Evolutionary conservation across 2,888 invertebrate genomes (phyloP).

Genomic region (Lathronympha strigana): DNA sequence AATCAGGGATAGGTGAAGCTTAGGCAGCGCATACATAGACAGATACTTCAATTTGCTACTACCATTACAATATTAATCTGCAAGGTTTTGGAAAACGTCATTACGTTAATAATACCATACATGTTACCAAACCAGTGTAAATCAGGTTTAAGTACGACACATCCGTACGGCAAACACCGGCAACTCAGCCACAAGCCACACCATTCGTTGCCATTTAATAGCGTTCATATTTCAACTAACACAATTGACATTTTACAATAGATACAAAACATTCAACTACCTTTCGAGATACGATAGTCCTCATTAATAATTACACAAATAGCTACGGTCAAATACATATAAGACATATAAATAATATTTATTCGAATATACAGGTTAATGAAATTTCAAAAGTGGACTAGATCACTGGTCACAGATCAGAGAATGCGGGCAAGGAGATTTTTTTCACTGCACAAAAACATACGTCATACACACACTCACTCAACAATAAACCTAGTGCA

Average conservation of each 20-base stretch:
- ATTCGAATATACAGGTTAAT: constrained; percentile 58
- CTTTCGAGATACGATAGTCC: constrained; percentile 51
- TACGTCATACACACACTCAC: constrained; percentile 49
- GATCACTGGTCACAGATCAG: constrained; percentile 78
- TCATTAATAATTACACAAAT: constrained; percentile 61
- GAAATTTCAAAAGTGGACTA: constrained; percentile 70
- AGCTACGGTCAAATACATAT: constrained; percentile 54
- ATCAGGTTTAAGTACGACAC: constrained; percentile 33
- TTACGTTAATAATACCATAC: constrained; percentile 16
- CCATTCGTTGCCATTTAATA: constrained; percentile 31
- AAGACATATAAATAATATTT: constrained; percentile 47
- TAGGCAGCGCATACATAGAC: constrained; percentile 9
- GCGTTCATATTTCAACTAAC: constrained; percentile 17
- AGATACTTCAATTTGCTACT: constrained; percentile 22
- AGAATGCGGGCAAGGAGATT: constrained; percentile 73
- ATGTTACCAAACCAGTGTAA: constrained; percentile 32
- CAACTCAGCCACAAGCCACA: constrained; percentile 11
- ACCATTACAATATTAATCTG: constrained; percentile 13
- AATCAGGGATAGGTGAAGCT: constrained; percentile 1
- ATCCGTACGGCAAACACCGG: background rate
- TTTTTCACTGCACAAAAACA: constrained; percentile 46
- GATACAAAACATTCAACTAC: constrained; percentile 54
- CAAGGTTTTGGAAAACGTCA: constrained; percentile 14
- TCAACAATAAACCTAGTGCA: constrained; percentile 42
- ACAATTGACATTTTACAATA: constrained; percentile 39